Percentiles rank a stretch among this genome's conserved stretches.
Evolutionary conservation across 2,888 invertebrate genomes (phyloP).

Genomic region (Tortricodes alternella): DNA sequence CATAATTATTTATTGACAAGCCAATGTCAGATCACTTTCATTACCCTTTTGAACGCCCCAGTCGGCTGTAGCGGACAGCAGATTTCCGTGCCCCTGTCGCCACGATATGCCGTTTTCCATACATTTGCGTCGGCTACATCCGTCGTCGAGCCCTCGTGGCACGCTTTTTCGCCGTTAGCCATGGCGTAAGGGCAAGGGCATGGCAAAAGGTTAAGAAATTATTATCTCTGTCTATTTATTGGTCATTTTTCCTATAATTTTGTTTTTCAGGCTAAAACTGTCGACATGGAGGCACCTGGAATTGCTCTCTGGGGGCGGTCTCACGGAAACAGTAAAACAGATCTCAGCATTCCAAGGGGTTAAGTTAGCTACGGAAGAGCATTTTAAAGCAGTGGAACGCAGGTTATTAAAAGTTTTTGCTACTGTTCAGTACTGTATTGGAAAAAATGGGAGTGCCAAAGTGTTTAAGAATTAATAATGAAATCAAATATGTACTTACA

Average conservation of each 20-base stretch:
- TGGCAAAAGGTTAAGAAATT: no score
- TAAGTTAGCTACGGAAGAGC: slow-evolving; percentile 86
- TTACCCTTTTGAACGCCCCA: no score
- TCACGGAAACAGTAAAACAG: slow-evolving; percentile 80
- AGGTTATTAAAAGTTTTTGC: slow-evolving; percentile 89
- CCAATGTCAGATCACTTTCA: no score
- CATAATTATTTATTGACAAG: no score
- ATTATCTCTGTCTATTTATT: not conserved
- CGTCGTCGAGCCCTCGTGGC: no score
- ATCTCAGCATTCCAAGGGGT: slow-evolving; percentile 81
- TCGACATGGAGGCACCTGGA: slow-evolving; percentile 88
- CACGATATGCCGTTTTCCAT: no score
- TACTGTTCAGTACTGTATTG: slow-evolving; percentile 89
- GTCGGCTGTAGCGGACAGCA: no score
- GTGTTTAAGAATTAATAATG: slow-evolving; percentile 48
- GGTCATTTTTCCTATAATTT: slow-evolving; percentile 40
- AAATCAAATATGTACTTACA: not conserved
- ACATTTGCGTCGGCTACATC: no score
- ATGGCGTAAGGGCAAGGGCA: no score
- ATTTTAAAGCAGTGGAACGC: slow-evolving; percentile 90
- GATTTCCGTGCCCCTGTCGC: no score
- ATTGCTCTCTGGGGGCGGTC: slow-evolving; percentile 87
- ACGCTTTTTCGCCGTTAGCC: no score
- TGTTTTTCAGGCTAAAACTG: slow-evolving; percentile 83
- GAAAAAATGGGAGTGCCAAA: slow-evolving; percentile 78